These are phyloP conservation scores for Margaritifera margaritifera DNA, from an alignment of 2,888 invertebrate genomes.

Conservation along the genomic window DNA sequence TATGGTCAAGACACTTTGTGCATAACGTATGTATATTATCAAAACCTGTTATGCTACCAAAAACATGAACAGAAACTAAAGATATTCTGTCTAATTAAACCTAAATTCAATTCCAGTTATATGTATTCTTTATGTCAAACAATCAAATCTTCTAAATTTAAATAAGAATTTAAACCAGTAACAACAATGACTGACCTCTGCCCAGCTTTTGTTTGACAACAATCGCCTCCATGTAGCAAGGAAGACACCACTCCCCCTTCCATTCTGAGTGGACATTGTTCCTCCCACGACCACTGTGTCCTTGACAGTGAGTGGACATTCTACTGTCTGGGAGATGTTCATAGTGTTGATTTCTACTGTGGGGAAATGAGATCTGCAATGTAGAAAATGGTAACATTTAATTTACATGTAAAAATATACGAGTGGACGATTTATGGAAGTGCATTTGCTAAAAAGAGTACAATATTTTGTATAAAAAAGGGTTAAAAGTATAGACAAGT, in stretches of 20 bases:
- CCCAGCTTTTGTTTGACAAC: constrained; percentile 88
- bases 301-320: constrained; percentile 89
- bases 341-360: constrained; percentile 92
- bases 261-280: constrained; percentile 80
- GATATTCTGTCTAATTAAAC: too few relatives aligned
- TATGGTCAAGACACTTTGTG: too few relatives aligned
- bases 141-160: too few relatives aligned
- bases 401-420: not conserved
- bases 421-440: not conserved
- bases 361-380: constrained; percentile 77
- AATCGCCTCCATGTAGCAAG: constrained; percentile 84
- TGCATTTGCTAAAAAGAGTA: not conserved
- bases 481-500: not conserved
- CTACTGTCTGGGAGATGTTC: constrained; percentile 93
- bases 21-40: too few relatives aligned
- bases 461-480: not conserved
- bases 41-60: not conserved
- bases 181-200: constrained; percentile 78
- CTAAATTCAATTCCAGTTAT: too few relatives aligned
- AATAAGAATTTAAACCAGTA: not conserved
- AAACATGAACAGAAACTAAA: not conserved
- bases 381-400: not conserved
- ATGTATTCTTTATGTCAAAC: too few relatives aligned
- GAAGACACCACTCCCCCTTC: constrained; percentile 84
- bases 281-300: constrained; percentile 87